Evolutionary conservation across 1,140 invertebrate species (phyloP).

Genomic region (Diorhabda carinulata): DNA sequence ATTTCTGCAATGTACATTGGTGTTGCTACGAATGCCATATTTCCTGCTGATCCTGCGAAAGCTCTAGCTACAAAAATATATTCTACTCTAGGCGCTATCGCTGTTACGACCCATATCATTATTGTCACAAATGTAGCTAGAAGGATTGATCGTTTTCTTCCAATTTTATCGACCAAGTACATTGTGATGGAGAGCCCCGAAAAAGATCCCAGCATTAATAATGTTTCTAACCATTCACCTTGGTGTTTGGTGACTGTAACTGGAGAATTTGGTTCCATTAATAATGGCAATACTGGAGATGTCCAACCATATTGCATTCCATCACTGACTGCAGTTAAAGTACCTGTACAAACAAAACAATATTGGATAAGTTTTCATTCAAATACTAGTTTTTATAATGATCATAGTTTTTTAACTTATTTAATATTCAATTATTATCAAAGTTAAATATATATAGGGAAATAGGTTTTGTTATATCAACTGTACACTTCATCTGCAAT

Average conservation of each 20-base stretch:
- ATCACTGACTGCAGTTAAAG: slow-evolving; percentile 39
- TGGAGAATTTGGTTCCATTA: slow-evolving; percentile 44
- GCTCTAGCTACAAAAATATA: slow-evolving; percentile 52
- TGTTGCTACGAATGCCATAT: slow-evolving; percentile 35
- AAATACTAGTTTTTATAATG: no score
- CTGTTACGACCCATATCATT: slow-evolving; percentile 59
- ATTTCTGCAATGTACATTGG: slow-evolving; percentile 46
- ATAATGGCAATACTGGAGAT: slow-evolving; percentile 55
- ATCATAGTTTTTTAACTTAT: no score
- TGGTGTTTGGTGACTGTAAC: slow-evolving; percentile 40
- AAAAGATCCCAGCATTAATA: slow-evolving; percentile 60
- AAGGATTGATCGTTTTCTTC: slow-evolving; percentile 59
- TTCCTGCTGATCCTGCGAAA: slow-evolving; percentile 29
- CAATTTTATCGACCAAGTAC: slow-evolving; percentile 57
- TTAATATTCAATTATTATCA: no score
- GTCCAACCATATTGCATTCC: slow-evolving; percentile 55
- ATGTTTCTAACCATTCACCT: slow-evolving; percentile 60
- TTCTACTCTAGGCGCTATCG: slow-evolving; percentile 46
- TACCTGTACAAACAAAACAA: slow-evolving; percentile 25
- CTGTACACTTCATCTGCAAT: no score
- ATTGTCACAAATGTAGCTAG: slow-evolving; percentile 56
- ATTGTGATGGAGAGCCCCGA: slow-evolving; percentile 55
- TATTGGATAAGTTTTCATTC: no score
- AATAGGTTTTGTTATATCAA: no score
- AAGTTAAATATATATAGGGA: no score